Evolutionary conservation across 1,140 invertebrate species (phyloP).

Genomic region (Fragariocoptes setiger): DNA sequence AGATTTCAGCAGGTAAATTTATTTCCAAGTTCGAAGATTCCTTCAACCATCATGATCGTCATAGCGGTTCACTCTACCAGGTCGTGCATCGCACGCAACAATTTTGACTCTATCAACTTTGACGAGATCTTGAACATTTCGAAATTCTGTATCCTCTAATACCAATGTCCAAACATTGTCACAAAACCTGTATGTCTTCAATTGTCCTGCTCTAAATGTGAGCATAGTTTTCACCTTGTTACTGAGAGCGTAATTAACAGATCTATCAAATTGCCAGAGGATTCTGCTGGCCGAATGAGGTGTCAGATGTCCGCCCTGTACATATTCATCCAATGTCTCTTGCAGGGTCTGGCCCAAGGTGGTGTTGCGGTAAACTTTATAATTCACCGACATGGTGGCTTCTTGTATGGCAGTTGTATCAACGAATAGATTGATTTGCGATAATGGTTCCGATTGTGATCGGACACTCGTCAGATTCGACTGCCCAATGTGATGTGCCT

Average conservation of each 20-base stretch:
- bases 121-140: slow-evolving; percentile 72
- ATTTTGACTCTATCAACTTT: slow-evolving; percentile 95
- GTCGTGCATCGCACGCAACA: slow-evolving; percentile 74
- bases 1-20: no score
- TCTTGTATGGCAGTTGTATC: no score
- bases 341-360: slow-evolving; percentile 83
- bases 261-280: slow-evolving; percentile 77
- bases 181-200: slow-evolving; percentile 95
- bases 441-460: no score
- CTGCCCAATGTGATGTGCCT: no score
- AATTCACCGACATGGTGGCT: not conserved
- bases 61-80: no score
- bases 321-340: slow-evolving; percentile 72
- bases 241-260: slow-evolving; percentile 75
- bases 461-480: no score
- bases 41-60: no score
- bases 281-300: slow-evolving; percentile 66
- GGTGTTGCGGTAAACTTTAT: slow-evolving; percentile 89
- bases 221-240: slow-evolving; percentile 62
- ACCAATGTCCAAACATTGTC: slow-evolving; percentile 99
- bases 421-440: no score
- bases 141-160: slow-evolving; percentile 86
- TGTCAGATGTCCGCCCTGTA: slow-evolving; percentile 82
- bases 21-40: no score
- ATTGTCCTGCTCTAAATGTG: slow-evolving; percentile 63